Evolutionary conservation across 2,797 vertebrate species (phyloP).

Genomic region (Pitangus sulphuratus): DNA sequence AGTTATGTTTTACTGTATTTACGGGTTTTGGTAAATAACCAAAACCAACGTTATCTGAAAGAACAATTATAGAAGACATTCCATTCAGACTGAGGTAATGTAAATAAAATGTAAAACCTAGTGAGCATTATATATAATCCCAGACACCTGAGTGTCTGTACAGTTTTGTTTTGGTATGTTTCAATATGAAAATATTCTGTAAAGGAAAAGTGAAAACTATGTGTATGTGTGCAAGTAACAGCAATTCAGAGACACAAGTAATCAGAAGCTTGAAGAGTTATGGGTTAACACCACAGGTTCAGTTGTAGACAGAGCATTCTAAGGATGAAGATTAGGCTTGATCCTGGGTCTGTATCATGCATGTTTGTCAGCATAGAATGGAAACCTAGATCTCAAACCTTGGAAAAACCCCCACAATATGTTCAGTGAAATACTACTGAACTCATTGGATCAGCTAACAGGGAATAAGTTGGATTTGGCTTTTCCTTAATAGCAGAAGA

Average conservation of each 20-base stretch:
- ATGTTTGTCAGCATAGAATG: not conserved
- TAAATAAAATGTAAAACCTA: not conserved
- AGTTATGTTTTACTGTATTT: not conserved
- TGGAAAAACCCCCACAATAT: accelerated
- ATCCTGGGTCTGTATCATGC: not conserved
- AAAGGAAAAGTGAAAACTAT: not conserved
- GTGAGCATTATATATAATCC: not conserved
- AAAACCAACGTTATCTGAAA: not conserved
- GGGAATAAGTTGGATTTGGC: not conserved
- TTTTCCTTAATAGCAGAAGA: not conserved
- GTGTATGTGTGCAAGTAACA: not conserved
- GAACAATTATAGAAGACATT: not conserved
- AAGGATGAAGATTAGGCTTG: not conserved
- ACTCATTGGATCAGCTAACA: not conserved
- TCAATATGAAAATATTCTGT: not conserved
- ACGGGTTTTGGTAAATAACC: not conserved
- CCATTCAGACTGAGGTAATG: not conserved
- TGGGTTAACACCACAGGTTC: not conserved
- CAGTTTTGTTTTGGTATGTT: not conserved
- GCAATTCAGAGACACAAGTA: not conserved
- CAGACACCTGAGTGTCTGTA: not conserved
- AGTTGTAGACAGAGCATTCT: not conserved
- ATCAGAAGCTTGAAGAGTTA: not conserved
- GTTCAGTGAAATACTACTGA: not conserved
- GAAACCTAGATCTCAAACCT: not conserved